phyloP scores from a whole-genome alignment of 2,797 vertebrate genomes.

The Eurystomus glaucurus region DNA sequence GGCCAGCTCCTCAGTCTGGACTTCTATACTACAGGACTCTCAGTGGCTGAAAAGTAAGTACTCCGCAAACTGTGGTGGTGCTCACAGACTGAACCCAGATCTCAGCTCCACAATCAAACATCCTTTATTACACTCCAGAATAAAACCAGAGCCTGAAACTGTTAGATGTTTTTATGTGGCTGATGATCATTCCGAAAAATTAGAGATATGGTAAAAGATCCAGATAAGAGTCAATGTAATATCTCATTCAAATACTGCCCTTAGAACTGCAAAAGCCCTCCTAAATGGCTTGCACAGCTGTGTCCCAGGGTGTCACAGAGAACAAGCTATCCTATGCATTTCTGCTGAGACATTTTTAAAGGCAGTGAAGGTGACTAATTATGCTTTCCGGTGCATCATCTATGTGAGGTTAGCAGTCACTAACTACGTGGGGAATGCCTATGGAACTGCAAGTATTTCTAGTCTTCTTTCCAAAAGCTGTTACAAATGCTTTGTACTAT shows the following conservation, averaged over 20 bases:
- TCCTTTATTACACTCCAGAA: background rate
- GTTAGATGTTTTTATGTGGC: background rate
- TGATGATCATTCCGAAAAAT: fast-evolving
- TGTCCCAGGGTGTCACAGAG: background rate
- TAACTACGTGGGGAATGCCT: background rate
- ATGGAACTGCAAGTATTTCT: background rate
- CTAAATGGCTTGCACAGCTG: background rate
- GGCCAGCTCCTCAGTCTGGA: background rate
- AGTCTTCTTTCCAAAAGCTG: background rate
- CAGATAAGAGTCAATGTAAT: background rate
- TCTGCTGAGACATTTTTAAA: background rate
- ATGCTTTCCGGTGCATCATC: background rate
- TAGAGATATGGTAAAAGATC: background rate
- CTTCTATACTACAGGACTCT: background rate
- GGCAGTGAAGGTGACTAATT: background rate
- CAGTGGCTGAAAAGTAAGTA: background rate
- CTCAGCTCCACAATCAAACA: background rate
- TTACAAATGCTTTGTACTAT: background rate
- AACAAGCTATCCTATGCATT: background rate
- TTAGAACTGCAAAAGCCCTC: background rate
- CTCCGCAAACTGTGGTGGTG: background rate
- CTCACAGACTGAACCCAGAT: background rate
- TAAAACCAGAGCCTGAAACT: background rate
- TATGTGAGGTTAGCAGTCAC: background rate
- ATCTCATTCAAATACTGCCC: background rate